Conservation (phyloP, 2,888 invertebrate species). For the Lepeophtheirus nordmannii region DNA sequence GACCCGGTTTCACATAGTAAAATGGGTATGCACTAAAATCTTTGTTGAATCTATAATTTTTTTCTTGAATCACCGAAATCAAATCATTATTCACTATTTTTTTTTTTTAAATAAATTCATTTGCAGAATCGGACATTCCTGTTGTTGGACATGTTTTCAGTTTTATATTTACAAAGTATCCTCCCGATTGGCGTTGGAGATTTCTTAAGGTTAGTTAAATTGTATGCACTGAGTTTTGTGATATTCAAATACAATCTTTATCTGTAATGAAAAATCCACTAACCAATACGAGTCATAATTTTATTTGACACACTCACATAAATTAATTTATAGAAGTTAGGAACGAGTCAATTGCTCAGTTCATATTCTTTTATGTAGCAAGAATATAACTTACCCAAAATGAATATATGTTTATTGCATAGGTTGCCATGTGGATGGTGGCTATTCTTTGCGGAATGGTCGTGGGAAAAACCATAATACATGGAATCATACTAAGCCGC, state of each 20-base stretch:
- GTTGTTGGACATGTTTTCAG: constrained; percentile 40
- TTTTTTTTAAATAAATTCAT: constrained; percentile 3
- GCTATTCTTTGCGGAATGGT: constrained; percentile 37
- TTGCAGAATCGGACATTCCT: constrained; percentile 38
- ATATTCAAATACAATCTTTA: not conserved
- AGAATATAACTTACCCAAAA: too few species aligned
- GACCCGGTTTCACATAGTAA: constrained; percentile 40
- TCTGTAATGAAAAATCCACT: not conserved
- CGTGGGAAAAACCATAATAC: constrained; percentile 38
- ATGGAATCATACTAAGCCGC: constrained; percentile 35
- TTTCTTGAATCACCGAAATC: not conserved
- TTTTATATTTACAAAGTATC: constrained; percentile 38
- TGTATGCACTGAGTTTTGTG: not conserved
- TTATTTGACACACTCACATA: too few species aligned
- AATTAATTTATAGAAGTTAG: too few species aligned
- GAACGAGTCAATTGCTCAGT: too few species aligned
- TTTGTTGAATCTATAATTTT: not conserved
- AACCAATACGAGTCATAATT: not conserved
- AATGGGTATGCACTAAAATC: constrained; percentile 29
- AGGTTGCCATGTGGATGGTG: constrained; percentile 37
- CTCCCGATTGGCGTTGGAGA: constrained; percentile 36
- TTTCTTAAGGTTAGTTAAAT: constrained; percentile 31
- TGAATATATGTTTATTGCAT: constrained; percentile 14
- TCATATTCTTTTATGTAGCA: too few species aligned
- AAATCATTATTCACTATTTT: not conserved